Base-by-base conservation (phyloP, 53 echinoderm and acorn worm species). In the Hippasteria phrygiana region DNA sequence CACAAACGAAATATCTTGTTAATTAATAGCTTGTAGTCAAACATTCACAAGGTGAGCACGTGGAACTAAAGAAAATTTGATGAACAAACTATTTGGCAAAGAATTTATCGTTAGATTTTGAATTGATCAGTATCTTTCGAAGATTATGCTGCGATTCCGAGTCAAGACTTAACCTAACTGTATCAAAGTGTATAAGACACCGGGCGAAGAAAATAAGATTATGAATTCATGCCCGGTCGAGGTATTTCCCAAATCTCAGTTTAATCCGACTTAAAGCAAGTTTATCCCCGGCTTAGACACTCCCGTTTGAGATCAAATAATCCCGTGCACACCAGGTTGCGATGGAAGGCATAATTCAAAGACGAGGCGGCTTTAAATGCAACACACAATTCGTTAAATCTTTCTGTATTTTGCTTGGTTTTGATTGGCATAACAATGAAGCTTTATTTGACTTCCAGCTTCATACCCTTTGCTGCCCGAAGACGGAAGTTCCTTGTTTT, bases 201-300 rank as follows among this genome's bases (percentile, higher is more conserved):
- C 67, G 26, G 34, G 72, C 72, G 72, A 72, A 14, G 72, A 72
- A 72, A 72, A 72, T 42, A 42, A 40, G 39, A 72, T 72, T 72
- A 72, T 42, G 40, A 40, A 72, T 72, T 72, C 72, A 72, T 72
- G 72, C 17, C 34, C 8, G 41, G 72, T 7, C 3, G 42, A 34
- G 72, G 72, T 72, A 72, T 72, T 72, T 72, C 10, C 72, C 40
- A 72, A 72, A 72, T 72, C 72, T 72, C 72, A 17, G 72, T 72
- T 42, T 72, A 72, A 72, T 72, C 72, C 72, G 72, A 72, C 72
- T 72, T 72, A 72, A 20, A 13, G 72, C 72, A 42, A 72, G 72
- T 72, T 72, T 42, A 72, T 72, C 72, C 43, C 42, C 41, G 72
- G 72, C 72, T 72, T 72, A 72, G 9, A 20, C 72, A 39, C 35